Evolutionary conservation across 2,113 vertebrate genomes (phyloP).

Genomic region (Pimephales promelas): DNA sequence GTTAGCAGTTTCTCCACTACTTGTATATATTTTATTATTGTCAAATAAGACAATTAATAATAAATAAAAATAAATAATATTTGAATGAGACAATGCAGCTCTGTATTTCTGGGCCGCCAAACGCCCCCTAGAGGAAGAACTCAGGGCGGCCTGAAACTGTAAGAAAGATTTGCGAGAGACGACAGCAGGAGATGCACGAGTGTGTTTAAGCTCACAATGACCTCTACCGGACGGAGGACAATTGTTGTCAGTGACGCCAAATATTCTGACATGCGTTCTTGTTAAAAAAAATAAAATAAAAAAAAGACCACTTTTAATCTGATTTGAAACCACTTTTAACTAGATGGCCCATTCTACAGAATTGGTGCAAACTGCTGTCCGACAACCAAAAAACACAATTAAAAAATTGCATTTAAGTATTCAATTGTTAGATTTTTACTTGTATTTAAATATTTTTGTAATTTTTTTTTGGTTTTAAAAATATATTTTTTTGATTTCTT

Average conservation of each 20-base stretch:
- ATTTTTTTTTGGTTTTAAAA: too few relatives aligned
- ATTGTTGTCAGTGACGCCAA: neutral
- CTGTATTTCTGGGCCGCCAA: neutral
- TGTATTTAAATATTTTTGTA: too few relatives aligned
- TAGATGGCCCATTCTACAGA: too few relatives aligned
- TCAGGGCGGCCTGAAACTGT: accelerated
- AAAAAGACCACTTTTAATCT: neutral
- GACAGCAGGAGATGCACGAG: neutral
- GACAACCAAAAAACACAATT: too few relatives aligned
- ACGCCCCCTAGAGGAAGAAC: constrained; percentile 7
- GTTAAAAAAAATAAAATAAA: neutral
- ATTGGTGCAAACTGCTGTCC: too few relatives aligned
- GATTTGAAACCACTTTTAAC: too few relatives aligned
- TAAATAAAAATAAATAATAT: too few relatives aligned
- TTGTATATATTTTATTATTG: neutral
- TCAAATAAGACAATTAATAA: neutral
- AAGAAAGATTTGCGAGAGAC: neutral
- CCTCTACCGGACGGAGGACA: constrained; percentile 15
- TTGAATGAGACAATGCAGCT: too few relatives aligned
- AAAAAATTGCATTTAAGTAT: too few relatives aligned
- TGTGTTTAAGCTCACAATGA: neutral
- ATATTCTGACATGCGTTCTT: neutral
- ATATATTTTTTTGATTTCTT: too few relatives aligned
- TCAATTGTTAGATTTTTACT: too few relatives aligned
- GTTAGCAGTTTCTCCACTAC: too few relatives aligned